Evolutionary conservation across 2,797 vertebrate species (phyloP).

Genomic region (Lepidocolaptes lacrymiger): DNA sequence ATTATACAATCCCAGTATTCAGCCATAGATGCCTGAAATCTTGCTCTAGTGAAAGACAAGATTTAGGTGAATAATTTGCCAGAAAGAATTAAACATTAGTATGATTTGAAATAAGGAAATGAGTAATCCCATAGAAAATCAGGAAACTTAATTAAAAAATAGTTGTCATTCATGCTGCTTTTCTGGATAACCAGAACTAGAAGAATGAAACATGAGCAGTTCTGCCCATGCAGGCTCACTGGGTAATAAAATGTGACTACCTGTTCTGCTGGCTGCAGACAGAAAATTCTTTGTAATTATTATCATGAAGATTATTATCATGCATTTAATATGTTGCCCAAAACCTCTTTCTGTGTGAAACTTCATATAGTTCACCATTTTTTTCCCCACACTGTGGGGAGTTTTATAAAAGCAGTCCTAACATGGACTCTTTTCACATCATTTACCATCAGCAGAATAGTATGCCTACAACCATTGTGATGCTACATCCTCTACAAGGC

Average conservation of each 20-base stretch:
- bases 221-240: background rate
- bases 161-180: slow-evolving; percentile 19
- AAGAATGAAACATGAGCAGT: slow-evolving; percentile 15
- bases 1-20: background rate
- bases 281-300: background rate
- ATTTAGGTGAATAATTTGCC: background rate
- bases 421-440: background rate
- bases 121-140: slow-evolving; percentile 26
- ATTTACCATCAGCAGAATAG: background rate
- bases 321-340: background rate
- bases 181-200: slow-evolving; percentile 37
- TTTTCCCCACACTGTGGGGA: background rate
- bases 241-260: background rate
- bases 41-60: background rate
- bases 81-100: background rate
- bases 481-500: background rate
- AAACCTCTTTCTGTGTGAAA: background rate
- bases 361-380: background rate
- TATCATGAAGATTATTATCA: background rate
- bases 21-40: background rate
- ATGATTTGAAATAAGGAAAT: slow-evolving; percentile 52
- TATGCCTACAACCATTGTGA: background rate
- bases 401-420: background rate
- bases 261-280: background rate
- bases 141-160: slow-evolving; percentile 46